These are phyloP conservation scores for Asarcornis scutulata DNA, from an alignment of 2,113 vertebrate genomes.

Conservation along the genomic window DNA sequence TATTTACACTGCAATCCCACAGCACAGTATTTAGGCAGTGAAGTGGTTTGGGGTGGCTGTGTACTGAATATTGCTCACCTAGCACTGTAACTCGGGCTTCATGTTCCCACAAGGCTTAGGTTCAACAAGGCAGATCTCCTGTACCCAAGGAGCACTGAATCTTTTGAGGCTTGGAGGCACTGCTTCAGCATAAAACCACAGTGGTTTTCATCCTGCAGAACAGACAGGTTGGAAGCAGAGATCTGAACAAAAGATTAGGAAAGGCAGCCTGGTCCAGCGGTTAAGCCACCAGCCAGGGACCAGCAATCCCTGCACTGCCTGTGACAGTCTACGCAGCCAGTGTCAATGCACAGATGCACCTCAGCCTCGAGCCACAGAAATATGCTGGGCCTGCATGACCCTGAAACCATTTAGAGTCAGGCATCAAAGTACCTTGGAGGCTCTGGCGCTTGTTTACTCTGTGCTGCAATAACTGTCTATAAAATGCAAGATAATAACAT, in stretches of 20 bases:
- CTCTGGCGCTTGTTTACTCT: background rate
- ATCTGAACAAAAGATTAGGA: constrained; percentile 15
- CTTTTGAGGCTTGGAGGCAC: background rate
- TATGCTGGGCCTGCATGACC: background rate
- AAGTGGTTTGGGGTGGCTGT: background rate
- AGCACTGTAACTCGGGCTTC: background rate
- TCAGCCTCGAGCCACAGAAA: background rate
- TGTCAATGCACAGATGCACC: background rate
- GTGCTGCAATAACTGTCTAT: background rate
- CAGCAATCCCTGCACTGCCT: background rate
- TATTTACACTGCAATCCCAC: background rate
- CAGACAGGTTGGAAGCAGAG: constrained; percentile 32
- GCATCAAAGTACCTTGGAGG: background rate
- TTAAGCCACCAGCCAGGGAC: background rate
- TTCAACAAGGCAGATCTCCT: background rate
- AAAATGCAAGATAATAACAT: background rate
- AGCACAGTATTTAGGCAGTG: background rate
- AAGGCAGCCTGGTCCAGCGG: background rate
- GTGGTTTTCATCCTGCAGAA: background rate
- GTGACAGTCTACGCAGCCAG: background rate
- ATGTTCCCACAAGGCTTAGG: background rate
- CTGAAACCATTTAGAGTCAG: background rate
- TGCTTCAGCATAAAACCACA: background rate
- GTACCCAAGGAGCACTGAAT: background rate
- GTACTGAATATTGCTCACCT: background rate